Percentiles rank a stretch among this genome's conserved stretches.
Conservation (phyloP, 1,140 invertebrate genomes). For the Drosophila sproati region DNA sequence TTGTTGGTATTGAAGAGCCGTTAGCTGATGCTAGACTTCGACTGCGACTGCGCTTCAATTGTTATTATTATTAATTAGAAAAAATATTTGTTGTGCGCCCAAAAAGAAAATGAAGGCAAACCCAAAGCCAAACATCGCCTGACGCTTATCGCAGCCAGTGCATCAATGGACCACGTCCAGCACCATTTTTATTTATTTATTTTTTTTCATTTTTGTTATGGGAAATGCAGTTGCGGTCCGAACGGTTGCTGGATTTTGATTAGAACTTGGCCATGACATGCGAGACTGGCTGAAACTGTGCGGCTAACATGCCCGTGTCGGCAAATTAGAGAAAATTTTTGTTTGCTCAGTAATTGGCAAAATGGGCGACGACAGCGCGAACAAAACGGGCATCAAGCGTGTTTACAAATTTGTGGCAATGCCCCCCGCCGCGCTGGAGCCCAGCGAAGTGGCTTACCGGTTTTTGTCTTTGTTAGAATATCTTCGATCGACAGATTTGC, state of each 20-base stretch:
- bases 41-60: constrained; percentile 62
- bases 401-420: constrained; percentile 55
- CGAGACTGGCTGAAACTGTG: constrained; percentile 39
- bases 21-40: constrained; percentile 43
- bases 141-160: constrained; percentile 59
- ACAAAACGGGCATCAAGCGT: constrained; percentile 39
- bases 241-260: constrained; percentile 49
- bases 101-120: constrained; percentile 21
- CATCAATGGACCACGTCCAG: constrained; percentile 57
- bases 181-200: constrained; percentile 7
- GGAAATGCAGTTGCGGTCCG: constrained; percentile 2
- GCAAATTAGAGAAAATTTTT: constrained; percentile 78
- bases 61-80: constrained; percentile 80
- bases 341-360: constrained; percentile 74
- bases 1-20: constrained; percentile 50
- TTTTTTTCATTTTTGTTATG: too few species aligned
- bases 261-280: constrained; percentile 73
- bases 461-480: constrained; percentile 45
- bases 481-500: constrained; percentile 41
- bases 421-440: neutral
- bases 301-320: constrained; percentile 61
- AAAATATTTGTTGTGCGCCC: constrained; percentile 67
- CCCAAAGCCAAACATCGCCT: constrained; percentile 58
- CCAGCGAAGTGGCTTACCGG: constrained; percentile 16
- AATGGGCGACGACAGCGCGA: constrained; percentile 13